Evolutionary conservation across 2,113 vertebrate genomes (phyloP), one percentile per base, ranked within the genome.

Genomic region (Silurus glanis): DNA sequence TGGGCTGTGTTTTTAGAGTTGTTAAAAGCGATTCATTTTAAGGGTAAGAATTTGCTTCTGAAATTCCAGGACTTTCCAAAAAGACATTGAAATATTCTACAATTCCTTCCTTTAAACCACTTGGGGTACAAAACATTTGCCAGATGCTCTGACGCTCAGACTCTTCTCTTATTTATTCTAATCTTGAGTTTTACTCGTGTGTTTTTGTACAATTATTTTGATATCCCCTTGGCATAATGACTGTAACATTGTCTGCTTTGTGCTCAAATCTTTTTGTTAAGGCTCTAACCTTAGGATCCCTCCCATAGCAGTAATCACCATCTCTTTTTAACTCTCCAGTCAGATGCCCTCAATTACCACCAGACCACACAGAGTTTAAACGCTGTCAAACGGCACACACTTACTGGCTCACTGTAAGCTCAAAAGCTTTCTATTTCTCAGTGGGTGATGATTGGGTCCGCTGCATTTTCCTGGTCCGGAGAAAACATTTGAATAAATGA

Each of bases 361-460:
- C 47, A 78, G 79, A n/a, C 19, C 28, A 28, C 19, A 49, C 61
- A 85, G 55, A 37, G 62, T 66, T 82, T 85, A 87, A 72, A 75
- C 58, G 69, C 49, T 82, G 67, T 87, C 59, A 55, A 72, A 82
- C 17, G 13, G 6, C 56, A 72, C 71, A 12, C 21, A 25, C 61
- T 56, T 87, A 82, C 64, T 74, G 66, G 14, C 71, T 85, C 17
- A 25, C 51, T 86, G 81, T 62, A 28, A 37, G 25, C 16, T 19
- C 17, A 69, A 64, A 47, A 74, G 49, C 47, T 59, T 84, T 86
- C 76, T 87, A 56, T 83, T 62, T 81, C 75, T 69, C 66, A 59
- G 71, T 21, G 61, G 67, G 76, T 87, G 66, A 86, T 87, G 80
- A 90, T 84, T 85, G 79, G 75, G 59, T 81, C 86, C 78, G 61